Conservation (phyloP, 64 coral and sea anemone species). For the Acropora yongei region DNA sequence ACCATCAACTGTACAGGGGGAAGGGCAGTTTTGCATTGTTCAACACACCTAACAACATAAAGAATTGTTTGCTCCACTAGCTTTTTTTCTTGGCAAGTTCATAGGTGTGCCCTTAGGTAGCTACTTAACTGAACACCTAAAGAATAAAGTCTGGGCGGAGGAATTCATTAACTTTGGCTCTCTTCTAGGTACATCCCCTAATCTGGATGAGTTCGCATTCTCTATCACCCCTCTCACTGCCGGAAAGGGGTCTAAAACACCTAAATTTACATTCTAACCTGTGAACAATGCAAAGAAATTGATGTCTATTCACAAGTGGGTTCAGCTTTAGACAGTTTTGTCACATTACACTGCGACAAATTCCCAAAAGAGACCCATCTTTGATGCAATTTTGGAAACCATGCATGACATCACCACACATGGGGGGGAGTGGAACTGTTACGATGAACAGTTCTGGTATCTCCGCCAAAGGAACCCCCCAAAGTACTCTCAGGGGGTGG, state of each 20-base stretch:
- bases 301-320: constrained; percentile 5
- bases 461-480: background rate
- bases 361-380: constrained; percentile 1
- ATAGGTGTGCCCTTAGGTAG: background rate
- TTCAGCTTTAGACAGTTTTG: constrained; percentile 17
- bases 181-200: background rate
- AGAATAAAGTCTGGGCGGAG: constrained; percentile 1
- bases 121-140: background rate
- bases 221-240: background rate
- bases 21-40: constrained; percentile 19
- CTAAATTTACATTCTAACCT: background rate
- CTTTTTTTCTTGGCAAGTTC: background rate
- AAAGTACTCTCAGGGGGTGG: background rate
- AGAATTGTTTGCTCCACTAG: background rate
- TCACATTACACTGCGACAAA: background rate
- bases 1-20: background rate
- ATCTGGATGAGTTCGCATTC: background rate
- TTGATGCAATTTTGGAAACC: constrained; percentile 18
- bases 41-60: constrained; percentile 16
- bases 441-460: constrained; percentile 12
- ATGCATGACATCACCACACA: constrained; percentile 16
- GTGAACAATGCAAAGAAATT: constrained; percentile 3
- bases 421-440: constrained; percentile 18
- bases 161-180: background rate
- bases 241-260: background rate